Evolutionary conservation across 2,797 vertebrate genomes (phyloP).

Genomic region (Hippopotamyrus pictus): DNA sequence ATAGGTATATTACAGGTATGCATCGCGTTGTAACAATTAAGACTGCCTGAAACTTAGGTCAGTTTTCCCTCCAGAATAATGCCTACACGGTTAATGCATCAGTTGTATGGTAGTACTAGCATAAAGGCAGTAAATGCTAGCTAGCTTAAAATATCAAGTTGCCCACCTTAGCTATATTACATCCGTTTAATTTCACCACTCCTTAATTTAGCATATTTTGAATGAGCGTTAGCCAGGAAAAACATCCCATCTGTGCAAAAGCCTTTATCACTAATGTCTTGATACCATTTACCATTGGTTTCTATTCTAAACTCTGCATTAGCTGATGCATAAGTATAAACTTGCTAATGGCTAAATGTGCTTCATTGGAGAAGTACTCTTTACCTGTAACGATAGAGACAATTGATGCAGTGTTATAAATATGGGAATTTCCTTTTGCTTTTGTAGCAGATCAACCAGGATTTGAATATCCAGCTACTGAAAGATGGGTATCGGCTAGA

Average conservation of each 20-base stretch:
- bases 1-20: not conserved
- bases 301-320: not conserved
- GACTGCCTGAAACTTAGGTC: not conserved
- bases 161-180: not conserved
- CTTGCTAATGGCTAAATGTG: not conserved
- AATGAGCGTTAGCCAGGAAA: not conserved
- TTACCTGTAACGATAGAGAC: not conserved
- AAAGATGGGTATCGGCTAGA: slow-evolving; percentile 96
- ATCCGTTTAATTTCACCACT: not conserved
- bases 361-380: not conserved
- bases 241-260: not conserved
- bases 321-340: not conserved
- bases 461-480: slow-evolving; percentile 97
- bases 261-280: not conserved
- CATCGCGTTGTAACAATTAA: not conserved
- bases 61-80: not conserved
- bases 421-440: slow-evolving; percentile 37
- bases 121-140: not conserved
- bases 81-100: not conserved
- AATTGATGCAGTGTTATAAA: not conserved
- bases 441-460: slow-evolving; percentile 97
- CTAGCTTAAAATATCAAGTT: not conserved
- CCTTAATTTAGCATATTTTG: not conserved
- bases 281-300: not conserved
- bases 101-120: not conserved